Base-by-base conservation (phyloP, 2,888 invertebrate genomes). In the Campoplex nolae region DNA sequence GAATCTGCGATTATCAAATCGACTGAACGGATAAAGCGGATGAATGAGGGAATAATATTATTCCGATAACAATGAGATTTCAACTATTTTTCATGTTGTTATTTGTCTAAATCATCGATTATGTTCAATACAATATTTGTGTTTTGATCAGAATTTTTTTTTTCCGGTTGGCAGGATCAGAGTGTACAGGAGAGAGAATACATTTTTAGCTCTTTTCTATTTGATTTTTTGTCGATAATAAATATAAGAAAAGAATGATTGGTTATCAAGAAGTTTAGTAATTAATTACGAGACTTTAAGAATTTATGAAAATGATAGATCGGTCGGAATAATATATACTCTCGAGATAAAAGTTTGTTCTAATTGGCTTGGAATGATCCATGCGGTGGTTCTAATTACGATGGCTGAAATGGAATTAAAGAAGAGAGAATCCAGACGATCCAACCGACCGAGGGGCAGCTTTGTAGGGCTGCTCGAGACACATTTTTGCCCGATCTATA, bases 381-480 rank as follows among this genome's bases (percentile, higher is more conserved):
- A 42, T 70, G 67, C 54, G 48, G 13, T 42, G 16, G 54, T 54
- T 56, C 71, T 13, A 28, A 45, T 56, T 42, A 54, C 28, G 45
- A 23, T 54, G 9, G 42, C 56, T 42, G 42, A 42, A 68, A 70
- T 42, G 78, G 35, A 35, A 51, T 71, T 65, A 74, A 45, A 28
- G 48, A 18, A 67, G 38, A 54, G 67, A 67, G 56, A 83, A 86
- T 84, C 73, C 73, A 80, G 56, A 86, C 84, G 74, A 74, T 32
- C 42, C 75, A 32, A 80, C 35, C 70, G 23, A 77, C 35, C 51
- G 9, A 28, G 71, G 62, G n/a, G 68, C 45, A 84, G 81, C 62
- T 84, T 87, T 81, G 68, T 87, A 87, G 35, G 86, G 86, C 86
- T 87, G 86, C 86, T 35, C 58, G 45, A 68, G 77, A 77, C 81